Percentiles rank a stretch among this genome's conserved stretches.
Evolutionary conservation across 2,888 invertebrate species (phyloP).

Genomic region (Desoria tigrina): DNA sequence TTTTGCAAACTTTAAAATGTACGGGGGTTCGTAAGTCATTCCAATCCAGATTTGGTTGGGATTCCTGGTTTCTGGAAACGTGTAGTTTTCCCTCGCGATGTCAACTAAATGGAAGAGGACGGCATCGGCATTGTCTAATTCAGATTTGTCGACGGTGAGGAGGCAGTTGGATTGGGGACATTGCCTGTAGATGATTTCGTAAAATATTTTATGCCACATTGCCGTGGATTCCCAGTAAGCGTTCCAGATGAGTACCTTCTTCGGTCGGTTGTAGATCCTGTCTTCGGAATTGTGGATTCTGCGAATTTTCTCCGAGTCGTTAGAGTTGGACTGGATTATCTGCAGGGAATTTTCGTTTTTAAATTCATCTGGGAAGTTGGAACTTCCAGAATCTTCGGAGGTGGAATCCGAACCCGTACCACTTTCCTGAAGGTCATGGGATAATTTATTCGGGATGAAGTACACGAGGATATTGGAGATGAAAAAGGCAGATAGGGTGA

Average conservation of each 20-base stretch:
- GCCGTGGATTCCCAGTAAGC: slow-evolving; percentile 49
- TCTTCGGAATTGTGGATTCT: not conserved
- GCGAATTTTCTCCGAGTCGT: not conserved
- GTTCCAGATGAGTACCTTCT: slow-evolving; percentile 52
- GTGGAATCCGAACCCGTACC: not conserved
- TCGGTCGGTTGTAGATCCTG: slow-evolving; percentile 13
- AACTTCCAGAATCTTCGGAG: not conserved
- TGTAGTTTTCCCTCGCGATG: slow-evolving; percentile 58
- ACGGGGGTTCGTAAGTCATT: slow-evolving; percentile 69
- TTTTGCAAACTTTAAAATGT: slow-evolving; percentile 58
- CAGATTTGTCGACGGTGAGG: slow-evolving; percentile 42
- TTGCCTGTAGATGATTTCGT: slow-evolving; percentile 42
- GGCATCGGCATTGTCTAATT: slow-evolving; percentile 60
- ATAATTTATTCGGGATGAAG: not conserved
- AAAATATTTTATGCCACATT: slow-evolving; percentile 52
- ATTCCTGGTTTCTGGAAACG: slow-evolving; percentile 60
- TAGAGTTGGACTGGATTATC: not conserved
- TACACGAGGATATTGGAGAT: not conserved
- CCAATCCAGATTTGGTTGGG: slow-evolving; percentile 69
- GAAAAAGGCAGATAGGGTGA: not conserved
- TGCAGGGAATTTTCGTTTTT: slow-evolving; percentile 7
- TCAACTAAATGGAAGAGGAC: slow-evolving; percentile 65
- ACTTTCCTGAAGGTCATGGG: not conserved
- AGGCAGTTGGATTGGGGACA: slow-evolving; percentile 47
- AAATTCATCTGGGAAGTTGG: slow-evolving; percentile 11